These are phyloP conservation scores for Drosophila nasuta DNA, from an alignment of 1,140 invertebrate species.

Conservation along the genomic window DNA sequence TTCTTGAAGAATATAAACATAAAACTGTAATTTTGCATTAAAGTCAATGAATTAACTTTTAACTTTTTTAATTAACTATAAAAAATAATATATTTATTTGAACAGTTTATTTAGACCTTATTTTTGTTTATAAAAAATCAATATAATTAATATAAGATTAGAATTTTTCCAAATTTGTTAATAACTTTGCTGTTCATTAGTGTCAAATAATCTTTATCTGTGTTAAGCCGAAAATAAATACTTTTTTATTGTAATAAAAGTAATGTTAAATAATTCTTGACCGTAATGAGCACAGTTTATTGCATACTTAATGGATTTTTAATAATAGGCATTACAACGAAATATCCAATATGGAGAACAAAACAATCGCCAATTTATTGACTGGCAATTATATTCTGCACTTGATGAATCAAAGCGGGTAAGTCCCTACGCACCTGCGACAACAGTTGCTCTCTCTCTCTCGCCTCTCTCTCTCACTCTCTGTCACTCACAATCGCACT, in stretches of 20 bases:
- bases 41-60: too few relatives aligned
- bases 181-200: neutral
- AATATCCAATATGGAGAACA: neutral
- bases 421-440: slow-evolving; percentile 53
- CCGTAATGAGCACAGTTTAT: neutral
- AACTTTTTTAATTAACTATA: too few relatives aligned
- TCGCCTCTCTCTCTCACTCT: neutral
- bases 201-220: neutral
- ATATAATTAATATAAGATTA: too few relatives aligned
- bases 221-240: neutral
- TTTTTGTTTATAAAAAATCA: too few relatives aligned
- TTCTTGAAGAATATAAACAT: too few relatives aligned
- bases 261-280: slow-evolving; percentile 8
- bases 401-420: slow-evolving; percentile 44
- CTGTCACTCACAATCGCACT: slow-evolving; percentile 9
- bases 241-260: neutral
- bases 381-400: neutral
- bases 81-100: too few relatives aligned
- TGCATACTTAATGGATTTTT: slow-evolving; percentile 14
- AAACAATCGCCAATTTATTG: neutral
- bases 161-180: too few relatives aligned
- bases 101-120: too few relatives aligned
- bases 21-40: too few relatives aligned
- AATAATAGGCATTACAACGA: slow-evolving; percentile 3
- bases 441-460: neutral